Evolutionary conservation across 2,888 invertebrate genomes (phyloP).

Genomic region (Hetaerina titia): DNA sequence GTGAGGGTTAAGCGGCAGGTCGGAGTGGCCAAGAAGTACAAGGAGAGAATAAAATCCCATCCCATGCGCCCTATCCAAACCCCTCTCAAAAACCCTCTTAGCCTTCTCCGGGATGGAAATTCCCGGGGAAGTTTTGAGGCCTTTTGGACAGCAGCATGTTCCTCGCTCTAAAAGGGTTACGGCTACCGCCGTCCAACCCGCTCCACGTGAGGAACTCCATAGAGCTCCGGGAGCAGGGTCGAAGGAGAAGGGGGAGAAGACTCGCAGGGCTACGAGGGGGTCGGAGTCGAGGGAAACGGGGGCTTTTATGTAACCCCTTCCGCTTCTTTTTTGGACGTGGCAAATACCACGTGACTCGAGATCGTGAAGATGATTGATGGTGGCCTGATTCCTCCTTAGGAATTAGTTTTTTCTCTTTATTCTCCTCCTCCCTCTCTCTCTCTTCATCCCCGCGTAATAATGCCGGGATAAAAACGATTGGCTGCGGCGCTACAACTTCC

Average conservation of each 20-base stretch:
- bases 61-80: background rate
- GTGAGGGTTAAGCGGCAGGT: background rate
- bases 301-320: constrained; percentile 35
- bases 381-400: background rate
- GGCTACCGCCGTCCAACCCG: background rate
- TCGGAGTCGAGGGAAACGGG: background rate
- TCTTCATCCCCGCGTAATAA: background rate
- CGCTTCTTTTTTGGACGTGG: background rate
- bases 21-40: background rate
- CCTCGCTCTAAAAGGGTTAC: constrained; percentile 19
- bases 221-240: background rate
- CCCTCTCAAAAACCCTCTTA: background rate
- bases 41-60: background rate
- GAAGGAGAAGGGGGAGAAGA: background rate
- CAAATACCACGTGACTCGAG: constrained; percentile 14
- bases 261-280: background rate
- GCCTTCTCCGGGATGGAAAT: background rate
- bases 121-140: constrained; percentile 13
- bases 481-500: background rate
- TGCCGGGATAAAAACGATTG: background rate
- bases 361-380: constrained; percentile 29
- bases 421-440: background rate
- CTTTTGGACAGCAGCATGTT: constrained; percentile 32
- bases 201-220: background rate
- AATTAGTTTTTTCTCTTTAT: background rate